Percentiles rank a stretch among this genome's conserved stretches.
Conservation (phyloP, 2,113 vertebrate species). For the Lophius piscatorius region DNA sequence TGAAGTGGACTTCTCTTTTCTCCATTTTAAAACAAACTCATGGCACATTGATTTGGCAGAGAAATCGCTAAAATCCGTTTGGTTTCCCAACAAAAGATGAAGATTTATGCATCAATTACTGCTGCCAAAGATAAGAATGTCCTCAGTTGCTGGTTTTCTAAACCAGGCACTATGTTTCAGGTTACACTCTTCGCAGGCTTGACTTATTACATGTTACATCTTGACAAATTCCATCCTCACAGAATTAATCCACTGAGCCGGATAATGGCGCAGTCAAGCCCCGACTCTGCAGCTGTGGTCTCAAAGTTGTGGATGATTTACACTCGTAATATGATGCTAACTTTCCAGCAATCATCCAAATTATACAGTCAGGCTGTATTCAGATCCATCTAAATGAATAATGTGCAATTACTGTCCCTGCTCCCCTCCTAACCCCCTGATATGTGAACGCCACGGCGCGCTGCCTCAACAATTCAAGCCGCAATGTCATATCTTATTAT, state of each 20-base stretch:
- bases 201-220: neutral
- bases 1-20: constrained; percentile 33
- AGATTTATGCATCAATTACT: constrained; percentile 7
- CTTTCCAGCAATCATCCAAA: constrained; percentile 33
- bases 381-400: constrained; percentile 57
- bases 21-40: constrained; percentile 50
- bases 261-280: constrained; percentile 20
- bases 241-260: constrained; percentile 14
- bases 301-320: constrained; percentile 23
- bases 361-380: constrained; percentile 38
- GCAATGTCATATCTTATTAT: constrained; percentile 70
- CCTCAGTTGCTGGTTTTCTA: constrained; percentile 6
- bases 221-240: constrained; percentile 3
- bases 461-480: constrained; percentile 26
- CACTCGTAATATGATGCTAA: constrained; percentile 1
- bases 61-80: constrained; percentile 33
- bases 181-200: no score
- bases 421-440: neutral
- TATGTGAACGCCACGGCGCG: constrained; percentile 1
- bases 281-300: neutral
- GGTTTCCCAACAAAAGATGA: constrained; percentile 3
- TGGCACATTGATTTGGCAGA: neutral
- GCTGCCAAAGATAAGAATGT: constrained; percentile 3
- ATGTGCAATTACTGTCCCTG: constrained; percentile 64
- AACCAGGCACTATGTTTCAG: no score